Percentiles rank a stretch among this genome's conserved stretches.
phyloP scores from a whole-genome alignment of 2,888 invertebrate species.

The Tetranychus truncatus region DNA sequence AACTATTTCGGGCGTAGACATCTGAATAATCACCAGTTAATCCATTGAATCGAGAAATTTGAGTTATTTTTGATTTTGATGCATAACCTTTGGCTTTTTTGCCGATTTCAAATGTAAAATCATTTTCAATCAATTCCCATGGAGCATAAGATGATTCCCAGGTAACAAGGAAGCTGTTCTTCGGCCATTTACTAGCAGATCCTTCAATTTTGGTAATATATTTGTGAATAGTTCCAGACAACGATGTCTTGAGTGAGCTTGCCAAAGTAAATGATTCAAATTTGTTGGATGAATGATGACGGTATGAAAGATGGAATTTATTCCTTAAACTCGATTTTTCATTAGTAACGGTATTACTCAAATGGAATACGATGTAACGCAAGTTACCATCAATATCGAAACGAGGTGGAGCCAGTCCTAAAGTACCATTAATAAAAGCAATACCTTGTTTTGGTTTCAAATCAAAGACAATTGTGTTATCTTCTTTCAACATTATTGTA shows the following conservation, averaged over 20 bases:
- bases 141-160: slow-evolving; percentile 1
- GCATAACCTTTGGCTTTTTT: background rate
- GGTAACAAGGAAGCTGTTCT: background rate
- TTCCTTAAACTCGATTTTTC: background rate
- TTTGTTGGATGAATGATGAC: background rate
- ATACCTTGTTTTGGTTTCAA: background rate
- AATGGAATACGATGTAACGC: background rate
- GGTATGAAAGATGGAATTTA: background rate
- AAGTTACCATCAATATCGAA: background rate
- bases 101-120: background rate
- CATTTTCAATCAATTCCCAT: slow-evolving; percentile 1
- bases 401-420: background rate
- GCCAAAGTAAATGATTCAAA: background rate
- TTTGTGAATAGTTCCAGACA: background rate
- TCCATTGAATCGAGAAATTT: background rate
- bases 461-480: background rate
- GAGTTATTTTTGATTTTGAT: background rate
- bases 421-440: background rate
- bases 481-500: background rate
- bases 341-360: background rate
- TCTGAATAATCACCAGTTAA: background rate
- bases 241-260: background rate
- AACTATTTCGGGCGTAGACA: background rate
- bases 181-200: background rate
- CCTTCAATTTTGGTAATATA: background rate